These are phyloP conservation scores for Macroramphosus scolopax DNA, from an alignment of 2,797 vertebrate species.

Conservation along the genomic window DNA sequence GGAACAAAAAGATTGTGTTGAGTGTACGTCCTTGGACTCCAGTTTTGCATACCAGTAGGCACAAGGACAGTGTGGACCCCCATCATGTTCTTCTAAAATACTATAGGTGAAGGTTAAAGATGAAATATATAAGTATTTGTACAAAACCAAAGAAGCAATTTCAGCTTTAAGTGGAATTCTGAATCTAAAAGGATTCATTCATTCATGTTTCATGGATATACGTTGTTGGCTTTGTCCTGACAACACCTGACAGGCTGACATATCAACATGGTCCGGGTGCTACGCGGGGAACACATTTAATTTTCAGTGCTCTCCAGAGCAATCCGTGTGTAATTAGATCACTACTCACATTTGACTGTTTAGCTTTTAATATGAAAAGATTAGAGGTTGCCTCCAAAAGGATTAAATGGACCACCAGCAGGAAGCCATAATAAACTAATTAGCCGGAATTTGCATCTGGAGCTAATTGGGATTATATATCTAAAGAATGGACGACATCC, in stretches of 20 bases:
- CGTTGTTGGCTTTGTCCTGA: too few species aligned
- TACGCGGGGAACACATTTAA: constrained; percentile 47
- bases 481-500: constrained; percentile 44
- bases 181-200: too few species aligned
- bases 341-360: constrained; percentile 91
- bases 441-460: constrained; percentile 85
- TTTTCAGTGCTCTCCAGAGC: constrained; percentile 63
- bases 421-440: constrained; percentile 90
- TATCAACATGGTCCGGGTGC: constrained; percentile 17
- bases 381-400: constrained; percentile 91
- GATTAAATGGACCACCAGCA: constrained; percentile 73
- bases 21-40: too few species aligned
- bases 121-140: too few species aligned
- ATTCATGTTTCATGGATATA: too few species aligned
- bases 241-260: constrained; percentile 12
- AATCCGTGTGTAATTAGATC: constrained; percentile 90
- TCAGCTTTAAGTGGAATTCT: too few species aligned
- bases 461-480: constrained; percentile 83
- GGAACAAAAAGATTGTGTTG: constrained; percentile 1
- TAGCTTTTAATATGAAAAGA: constrained; percentile 96
- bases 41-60: too few species aligned
- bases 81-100: too few species aligned
- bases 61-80: too few species aligned
- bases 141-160: too few species aligned
- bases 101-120: too few species aligned